These are phyloP conservation scores for Megalops atlanticus DNA, from an alignment of 2,113 vertebrate species.

Conservation along the genomic window DNA sequence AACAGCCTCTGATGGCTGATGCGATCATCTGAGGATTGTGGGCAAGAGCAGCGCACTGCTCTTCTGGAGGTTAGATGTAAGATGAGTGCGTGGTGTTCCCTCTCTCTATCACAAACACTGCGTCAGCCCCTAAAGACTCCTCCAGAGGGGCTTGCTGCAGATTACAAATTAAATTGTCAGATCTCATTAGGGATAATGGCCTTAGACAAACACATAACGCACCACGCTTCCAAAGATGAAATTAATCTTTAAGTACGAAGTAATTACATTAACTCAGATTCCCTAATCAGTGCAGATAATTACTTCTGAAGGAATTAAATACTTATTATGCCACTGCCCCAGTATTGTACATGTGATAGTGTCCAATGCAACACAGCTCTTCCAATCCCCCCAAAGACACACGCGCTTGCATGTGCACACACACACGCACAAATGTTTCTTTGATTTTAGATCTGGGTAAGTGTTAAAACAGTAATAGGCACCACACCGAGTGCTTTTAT, in stretches of 20 bases:
- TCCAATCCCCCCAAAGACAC: background rate
- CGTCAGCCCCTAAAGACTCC: conserved; percentile 12
- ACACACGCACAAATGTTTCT: background rate
- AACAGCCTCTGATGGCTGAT: background rate
- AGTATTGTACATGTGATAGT: conserved; percentile 28
- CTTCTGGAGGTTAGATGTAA: background rate
- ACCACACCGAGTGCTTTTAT: background rate
- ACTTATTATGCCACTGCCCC: conserved; percentile 51
- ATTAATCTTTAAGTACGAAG: conserved; percentile 67
- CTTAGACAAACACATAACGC: conserved; percentile 58
- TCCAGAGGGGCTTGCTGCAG: conserved; percentile 44
- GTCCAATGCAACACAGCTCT: conserved; percentile 25
- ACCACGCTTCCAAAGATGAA: conserved; percentile 61
- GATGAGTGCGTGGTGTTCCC: background rate
- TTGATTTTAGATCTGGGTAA: background rate
- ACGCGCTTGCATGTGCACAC: background rate
- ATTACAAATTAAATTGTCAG: conserved; percentile 60
- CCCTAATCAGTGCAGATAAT: conserved; percentile 68
- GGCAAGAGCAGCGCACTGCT: background rate
- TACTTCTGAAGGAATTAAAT: conserved; percentile 61
- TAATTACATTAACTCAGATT: conserved; percentile 69
- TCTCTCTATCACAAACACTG: background rate
- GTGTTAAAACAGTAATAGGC: background rate
- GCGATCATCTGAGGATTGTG: background rate
- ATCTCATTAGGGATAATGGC: conserved; percentile 67